Base-by-base conservation (phyloP, 2,113 vertebrate species). In the Plecturocebus donacophilus region DNA sequence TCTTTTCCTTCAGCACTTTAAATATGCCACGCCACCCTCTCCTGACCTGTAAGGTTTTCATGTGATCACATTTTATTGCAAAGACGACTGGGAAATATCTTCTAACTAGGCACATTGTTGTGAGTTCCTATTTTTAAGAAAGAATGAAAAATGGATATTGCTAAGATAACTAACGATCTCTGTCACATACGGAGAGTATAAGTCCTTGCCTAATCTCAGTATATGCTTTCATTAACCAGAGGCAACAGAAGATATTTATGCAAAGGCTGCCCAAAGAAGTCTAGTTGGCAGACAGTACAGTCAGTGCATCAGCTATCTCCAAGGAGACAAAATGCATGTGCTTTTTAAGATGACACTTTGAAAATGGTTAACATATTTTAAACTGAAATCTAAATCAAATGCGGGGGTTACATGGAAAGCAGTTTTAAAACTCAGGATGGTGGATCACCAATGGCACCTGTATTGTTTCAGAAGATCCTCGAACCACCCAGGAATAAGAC, bases 281-380 rank as follows among this genome's bases (percentile, higher is more conserved):
- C 80, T 17, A 64, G 38, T 20, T 85, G 79, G 23, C 32, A 27
- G 10, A 56, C 4, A 56, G 20, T 30, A 75, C 9, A 47, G 52
- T 61, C 42, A 52, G 10, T 6, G 25, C 3, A 64, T 45, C 58
- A 70, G 10, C 58, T 73, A 8, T 52, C 40, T 64, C 35, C n/a
- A 71, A 3, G 11, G 0, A 71, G 40, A 75, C 73, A n/a, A 91
- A 61, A 75, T 30, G 38, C 7, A 35, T 42, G 16, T 52, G 40
- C 32, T 42, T 75, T 66, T 80, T 52, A 88, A 96, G 56, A 89
- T 54, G 47, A 42, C n/a, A 35, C 49, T 88, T 87, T 68, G 45
- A 95, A 95, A 86, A 52, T 75, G 14, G 87, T 7, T 61, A 84
- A 68, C 30, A 54, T 76, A 71, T 92, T 92, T 94, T 76, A 64